Percentiles rank a stretch among this genome's conserved stretches.
phyloP scores from a whole-genome alignment of 2,113 vertebrate genomes.

The Dasypus novemcinctus region DNA sequence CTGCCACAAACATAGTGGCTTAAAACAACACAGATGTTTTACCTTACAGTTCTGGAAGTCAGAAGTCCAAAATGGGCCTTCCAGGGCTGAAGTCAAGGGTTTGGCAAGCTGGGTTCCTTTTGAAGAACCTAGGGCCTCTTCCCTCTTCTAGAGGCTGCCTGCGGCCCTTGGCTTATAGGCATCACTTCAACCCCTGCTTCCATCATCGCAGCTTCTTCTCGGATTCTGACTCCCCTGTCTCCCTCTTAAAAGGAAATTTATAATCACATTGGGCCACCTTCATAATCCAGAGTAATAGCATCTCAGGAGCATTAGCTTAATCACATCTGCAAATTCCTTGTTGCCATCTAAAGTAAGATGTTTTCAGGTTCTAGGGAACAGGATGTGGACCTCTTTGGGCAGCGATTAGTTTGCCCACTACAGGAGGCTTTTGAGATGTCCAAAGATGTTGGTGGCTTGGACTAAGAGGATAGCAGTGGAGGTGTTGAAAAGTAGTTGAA shows the following conservation, averaged over 20 bases:
- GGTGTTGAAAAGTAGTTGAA: background rate
- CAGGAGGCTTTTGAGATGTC: background rate
- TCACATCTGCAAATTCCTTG: background rate
- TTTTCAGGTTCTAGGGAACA: background rate
- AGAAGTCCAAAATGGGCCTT: background rate
- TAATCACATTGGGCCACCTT: background rate
- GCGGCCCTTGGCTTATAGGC: background rate
- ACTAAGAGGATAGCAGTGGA: background rate
- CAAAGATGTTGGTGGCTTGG: background rate
- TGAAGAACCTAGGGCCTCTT: background rate
- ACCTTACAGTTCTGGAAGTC: background rate
- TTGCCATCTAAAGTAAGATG: background rate
- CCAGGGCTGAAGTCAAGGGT: background rate
- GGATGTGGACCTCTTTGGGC: background rate
- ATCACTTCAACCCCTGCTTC: background rate
- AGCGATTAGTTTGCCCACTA: background rate
- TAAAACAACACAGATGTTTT: background rate
- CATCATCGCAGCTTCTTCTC: background rate
- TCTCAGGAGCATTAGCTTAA: background rate
- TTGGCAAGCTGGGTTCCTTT: background rate
- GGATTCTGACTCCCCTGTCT: background rate
- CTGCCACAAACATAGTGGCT: background rate
- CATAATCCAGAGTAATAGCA: background rate
- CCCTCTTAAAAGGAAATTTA: too few relatives aligned
- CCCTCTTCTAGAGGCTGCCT: background rate